These are phyloP conservation scores for Dryobates pubescens DNA, from an alignment of 2,797 vertebrate species.

Conservation along the genomic window DNA sequence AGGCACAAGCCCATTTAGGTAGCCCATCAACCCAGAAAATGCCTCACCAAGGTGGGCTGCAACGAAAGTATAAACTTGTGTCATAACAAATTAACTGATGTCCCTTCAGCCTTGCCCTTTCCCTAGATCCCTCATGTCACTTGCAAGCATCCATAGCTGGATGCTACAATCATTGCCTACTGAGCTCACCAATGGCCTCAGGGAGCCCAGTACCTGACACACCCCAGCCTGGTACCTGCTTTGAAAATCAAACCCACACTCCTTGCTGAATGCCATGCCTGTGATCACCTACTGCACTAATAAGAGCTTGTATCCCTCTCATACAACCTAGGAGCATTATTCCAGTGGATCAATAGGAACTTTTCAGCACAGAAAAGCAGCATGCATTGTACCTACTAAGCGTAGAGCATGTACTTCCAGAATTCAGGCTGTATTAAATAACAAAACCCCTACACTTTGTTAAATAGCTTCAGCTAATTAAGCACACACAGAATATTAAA, in stretches of 20 bases:
- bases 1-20: background rate
- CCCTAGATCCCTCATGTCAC: accelerated
- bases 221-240: background rate
- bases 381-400: background rate
- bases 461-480: constrained; percentile 25
- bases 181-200: background rate
- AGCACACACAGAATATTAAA: constrained; percentile 12
- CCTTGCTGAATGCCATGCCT: accelerated
- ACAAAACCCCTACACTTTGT: background rate
- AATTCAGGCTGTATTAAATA: background rate
- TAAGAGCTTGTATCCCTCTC: background rate
- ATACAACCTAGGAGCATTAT: accelerated
- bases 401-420: accelerated
- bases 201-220: background rate
- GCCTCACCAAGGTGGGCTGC: background rate
- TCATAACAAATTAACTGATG: background rate
- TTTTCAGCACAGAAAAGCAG: background rate
- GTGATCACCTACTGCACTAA: background rate
- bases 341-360: background rate
- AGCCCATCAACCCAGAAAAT: background rate
- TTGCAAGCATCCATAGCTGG: background rate
- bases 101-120: background rate
- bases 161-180: background rate
- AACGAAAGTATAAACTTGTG: background rate
- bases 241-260: accelerated